Evolutionary conservation across 2,797 vertebrate species (phyloP).

Genomic region (Emys orbicularis): DNA sequence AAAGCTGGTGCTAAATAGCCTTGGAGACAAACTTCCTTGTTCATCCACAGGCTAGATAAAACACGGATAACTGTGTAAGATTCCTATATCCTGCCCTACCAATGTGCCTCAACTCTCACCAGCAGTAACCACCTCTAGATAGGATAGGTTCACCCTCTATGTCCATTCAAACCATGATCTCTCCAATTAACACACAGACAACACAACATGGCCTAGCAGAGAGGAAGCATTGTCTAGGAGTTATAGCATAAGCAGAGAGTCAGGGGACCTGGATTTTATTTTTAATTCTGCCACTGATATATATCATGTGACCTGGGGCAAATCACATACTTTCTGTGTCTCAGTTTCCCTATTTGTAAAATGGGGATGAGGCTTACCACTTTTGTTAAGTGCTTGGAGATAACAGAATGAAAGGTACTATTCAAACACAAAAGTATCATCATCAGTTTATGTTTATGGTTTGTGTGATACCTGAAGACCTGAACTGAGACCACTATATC

Average conservation of each 20-base stretch:
- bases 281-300: not conserved
- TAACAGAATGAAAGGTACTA: not conserved
- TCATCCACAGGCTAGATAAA: constrained; percentile 16
- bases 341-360: not conserved
- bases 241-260: not conserved
- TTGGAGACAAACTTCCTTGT: constrained; percentile 5
- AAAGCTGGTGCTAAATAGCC: constrained; percentile 8
- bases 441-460: not conserved
- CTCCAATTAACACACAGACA: not conserved
- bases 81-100: not conserved
- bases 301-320: not conserved
- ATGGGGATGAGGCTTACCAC: not conserved
- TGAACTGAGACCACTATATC: not conserved
- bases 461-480: not conserved
- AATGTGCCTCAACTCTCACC: not conserved
- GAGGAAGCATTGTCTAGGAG: not conserved
- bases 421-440: not conserved
- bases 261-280: not conserved
- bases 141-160: not conserved
- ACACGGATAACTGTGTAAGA: not conserved
- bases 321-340: not conserved
- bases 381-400: not conserved
- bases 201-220: not conserved
- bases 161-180: not conserved
- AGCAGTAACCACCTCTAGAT: not conserved